phyloP scores from a whole-genome alignment of 2,888 invertebrate genomes.

The Helicoverpa assulta region DNA sequence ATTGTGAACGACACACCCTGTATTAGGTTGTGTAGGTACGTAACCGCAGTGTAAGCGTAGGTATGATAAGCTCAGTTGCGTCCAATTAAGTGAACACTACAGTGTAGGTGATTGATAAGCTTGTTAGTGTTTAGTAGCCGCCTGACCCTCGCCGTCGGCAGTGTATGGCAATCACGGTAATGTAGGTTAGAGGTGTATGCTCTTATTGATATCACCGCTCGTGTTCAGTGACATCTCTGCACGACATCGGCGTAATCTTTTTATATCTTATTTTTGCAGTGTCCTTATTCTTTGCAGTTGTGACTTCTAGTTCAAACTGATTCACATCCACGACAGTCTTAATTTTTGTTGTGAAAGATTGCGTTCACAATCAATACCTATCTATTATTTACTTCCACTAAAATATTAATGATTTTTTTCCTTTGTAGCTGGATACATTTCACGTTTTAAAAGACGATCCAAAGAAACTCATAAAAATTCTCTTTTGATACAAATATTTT shows the following conservation, averaged over 20 bases:
- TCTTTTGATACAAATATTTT: slow-evolving; percentile 20
- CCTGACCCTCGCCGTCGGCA: slow-evolving; percentile 19
- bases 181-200: slow-evolving; percentile 21
- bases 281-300: background rate
- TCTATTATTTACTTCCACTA: no score
- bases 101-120: slow-evolving; percentile 49
- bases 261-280: background rate
- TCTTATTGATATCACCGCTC: slow-evolving; percentile 15
- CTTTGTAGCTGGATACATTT: background rate
- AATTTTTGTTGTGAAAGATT: no score
- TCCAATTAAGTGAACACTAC: slow-evolving; percentile 41
- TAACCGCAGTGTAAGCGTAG: slow-evolving; percentile 5
- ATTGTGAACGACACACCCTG: no score
- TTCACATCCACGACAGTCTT: no score
- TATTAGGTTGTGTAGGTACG: background rate
- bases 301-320: no score
- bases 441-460: background rate
- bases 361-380: no score
- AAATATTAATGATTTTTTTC: no score
- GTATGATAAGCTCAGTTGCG: slow-evolving; percentile 23
- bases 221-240: slow-evolving; percentile 3
- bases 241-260: background rate
- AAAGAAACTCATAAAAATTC: background rate
- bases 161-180: slow-evolving; percentile 29
- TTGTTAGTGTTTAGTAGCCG: slow-evolving; percentile 45